A percentile compares a stretch with the other conserved stretches of the same genome.
Evolutionary conservation across 2,113 vertebrate species (phyloP).

Genomic region (Chloebia gouldiae): DNA sequence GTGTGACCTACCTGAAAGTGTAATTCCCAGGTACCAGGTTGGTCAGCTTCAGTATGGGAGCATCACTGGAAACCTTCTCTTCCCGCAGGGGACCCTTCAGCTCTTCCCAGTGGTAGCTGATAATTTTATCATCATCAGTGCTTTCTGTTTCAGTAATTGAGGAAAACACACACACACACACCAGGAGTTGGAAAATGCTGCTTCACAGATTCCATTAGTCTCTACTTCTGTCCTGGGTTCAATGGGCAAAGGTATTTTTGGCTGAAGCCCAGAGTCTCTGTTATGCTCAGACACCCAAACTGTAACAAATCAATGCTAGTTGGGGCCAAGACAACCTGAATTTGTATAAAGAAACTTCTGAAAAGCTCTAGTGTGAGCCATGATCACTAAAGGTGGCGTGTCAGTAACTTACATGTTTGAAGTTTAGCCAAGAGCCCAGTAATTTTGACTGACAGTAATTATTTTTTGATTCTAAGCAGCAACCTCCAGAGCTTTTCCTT

Average conservation of each 20-base stretch:
- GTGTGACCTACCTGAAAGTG: conserved; percentile 86
- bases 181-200: not conserved
- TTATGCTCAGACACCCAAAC: not conserved
- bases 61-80: conserved; percentile 90
- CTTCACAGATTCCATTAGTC: not conserved
- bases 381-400: not conserved
- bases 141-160: conserved; percentile 77
- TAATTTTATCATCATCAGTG: conserved; percentile 93
- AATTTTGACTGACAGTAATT: not conserved
- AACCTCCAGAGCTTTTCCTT: not conserved
- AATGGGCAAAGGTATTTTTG: not conserved
- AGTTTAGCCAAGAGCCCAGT: not conserved
- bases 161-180: not conserved
- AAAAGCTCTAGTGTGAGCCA: not conserved
- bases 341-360: not conserved
- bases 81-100: conserved; percentile 93
- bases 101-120: conserved; percentile 94
- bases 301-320: not conserved
- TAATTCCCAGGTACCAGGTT: conserved; percentile 94
- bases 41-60: conserved; percentile 85
- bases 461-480: not conserved
- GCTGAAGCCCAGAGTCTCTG: not conserved
- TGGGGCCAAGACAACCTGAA: not conserved
- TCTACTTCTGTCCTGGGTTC: not conserved
- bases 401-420: rapidly evolving